Base-by-base conservation (phyloP, 2,113 vertebrate species). In the Lophura nycthemera region DNA sequence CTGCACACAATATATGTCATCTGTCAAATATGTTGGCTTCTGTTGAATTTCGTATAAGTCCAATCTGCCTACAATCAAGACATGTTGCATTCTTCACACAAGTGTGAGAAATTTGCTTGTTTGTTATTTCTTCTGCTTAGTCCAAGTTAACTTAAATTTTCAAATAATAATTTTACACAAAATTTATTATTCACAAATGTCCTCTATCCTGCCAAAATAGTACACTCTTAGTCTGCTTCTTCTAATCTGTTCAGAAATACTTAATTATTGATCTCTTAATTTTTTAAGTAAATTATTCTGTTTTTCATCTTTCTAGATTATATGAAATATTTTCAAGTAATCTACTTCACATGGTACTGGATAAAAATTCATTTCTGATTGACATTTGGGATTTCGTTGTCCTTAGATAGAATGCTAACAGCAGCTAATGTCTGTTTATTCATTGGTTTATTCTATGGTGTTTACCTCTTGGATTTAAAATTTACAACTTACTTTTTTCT, bases 21-120 rank as follows among this genome's bases (percentile, higher is more conserved):
- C 38, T 92, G 88, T 92, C 47, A 69, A 93, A 21, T 93, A 66
- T 43, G 61, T 80, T 92, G 45, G 76, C 60, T 91, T 14, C 36
- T 59, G 47, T 48, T 88, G 83, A 86, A 38, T 93, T 76, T 63
- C 63, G 27, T 73, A 56, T 47, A 92, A 93, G 27, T 8, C 42
- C 59, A 86, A 92, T 65, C 48, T 85, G 34, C 38, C 30, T 66
- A 72, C 60, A 88, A 93, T 71, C 38, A 84, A 64, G 34, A 38
- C 74, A 73, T 52, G 7, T 42, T 56, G 71, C 15, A 32, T 67
- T 47, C 5, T 61, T 93, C 57, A 89, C 22, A 57, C 11, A 76
- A 60, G 12, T 34, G 11, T 64, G 29, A 8, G 76, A 90, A 82
- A 10, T 79, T 89, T 89, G 6, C 59, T 83, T 86, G 12, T 14